Conservation (phyloP, 2,797 vertebrate genomes). For the Podargus strigoides region DNA sequence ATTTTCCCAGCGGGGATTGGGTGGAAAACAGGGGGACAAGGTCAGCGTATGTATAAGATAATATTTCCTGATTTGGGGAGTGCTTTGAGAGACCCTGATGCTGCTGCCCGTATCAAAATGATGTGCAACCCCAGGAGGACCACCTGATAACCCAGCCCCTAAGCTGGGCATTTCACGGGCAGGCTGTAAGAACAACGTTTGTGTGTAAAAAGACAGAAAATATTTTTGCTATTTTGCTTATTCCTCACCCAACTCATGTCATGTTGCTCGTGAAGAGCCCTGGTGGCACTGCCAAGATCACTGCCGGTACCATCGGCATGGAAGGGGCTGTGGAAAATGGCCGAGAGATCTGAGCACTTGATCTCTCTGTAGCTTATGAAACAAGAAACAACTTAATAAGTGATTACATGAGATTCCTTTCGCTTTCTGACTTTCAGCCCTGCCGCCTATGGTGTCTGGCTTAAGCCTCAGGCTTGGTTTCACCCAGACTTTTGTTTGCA, state of each 20-base stretch:
- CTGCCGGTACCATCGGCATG: background rate
- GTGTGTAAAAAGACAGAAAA: background rate
- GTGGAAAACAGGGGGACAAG: background rate
- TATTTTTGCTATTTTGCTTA: background rate
- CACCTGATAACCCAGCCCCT: rapidly evolving
- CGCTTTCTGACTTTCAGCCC: conserved; percentile 66
- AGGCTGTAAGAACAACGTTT: background rate
- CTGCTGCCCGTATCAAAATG: rapidly evolving
- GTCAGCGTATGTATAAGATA: background rate
- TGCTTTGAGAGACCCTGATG: background rate
- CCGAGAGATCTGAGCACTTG: conserved; percentile 33
- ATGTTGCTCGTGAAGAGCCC: rapidly evolving
- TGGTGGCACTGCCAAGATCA: rapidly evolving
- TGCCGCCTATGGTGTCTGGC: conserved; percentile 68
- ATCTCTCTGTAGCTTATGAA: conserved; percentile 23
- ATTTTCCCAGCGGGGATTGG: background rate
- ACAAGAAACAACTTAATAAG: conserved; percentile 63
- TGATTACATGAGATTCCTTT: conserved; percentile 67
- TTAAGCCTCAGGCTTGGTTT: conserved; percentile 64
- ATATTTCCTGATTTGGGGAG: background rate
- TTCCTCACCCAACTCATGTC: background rate
- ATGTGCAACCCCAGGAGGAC: background rate
- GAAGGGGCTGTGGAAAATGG: conserved; percentile 12
- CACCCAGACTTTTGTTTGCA: conserved; percentile 79
- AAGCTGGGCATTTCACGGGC: background rate